Evolutionary conservation across 2,888 invertebrate genomes (phyloP), one percentile per base, ranked within the genome.

Genomic region (Eurytoma adleriae): DNA sequence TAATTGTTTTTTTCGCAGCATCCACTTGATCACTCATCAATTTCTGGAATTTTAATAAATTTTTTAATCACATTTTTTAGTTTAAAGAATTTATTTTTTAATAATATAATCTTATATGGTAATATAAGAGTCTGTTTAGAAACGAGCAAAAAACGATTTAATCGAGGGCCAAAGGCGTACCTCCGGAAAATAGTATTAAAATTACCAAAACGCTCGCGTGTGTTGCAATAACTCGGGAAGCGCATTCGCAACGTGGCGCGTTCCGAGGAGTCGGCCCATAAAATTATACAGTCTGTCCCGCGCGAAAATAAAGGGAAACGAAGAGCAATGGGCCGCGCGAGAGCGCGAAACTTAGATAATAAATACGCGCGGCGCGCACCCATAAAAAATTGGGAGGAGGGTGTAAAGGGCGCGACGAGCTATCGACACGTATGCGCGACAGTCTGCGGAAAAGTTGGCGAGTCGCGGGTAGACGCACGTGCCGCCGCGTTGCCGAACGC

Each of bases 311-410:
- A 72, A 62, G 56, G 18, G 62, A 67, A 14, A 30, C 48, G 24
- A 30, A 24, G 61, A 78, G 68, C 56, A 66, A 72, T 66, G 61
- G 69, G 52, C 54, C n/a, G 54, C 59, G 57, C 18, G 18, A 30
- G 27, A 13, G 52, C 64, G 70, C 61, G 66, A 79, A 81, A 81
- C 79, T 81, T 81, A 20, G 81, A 81, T 69, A 76, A 79, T 81
- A 81, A 81, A 79, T 82, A 82, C 79, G 67, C 66, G 59, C 52
- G 79, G 62, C 67, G 66, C 18, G 24, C 14, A 30, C 40, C 61
- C 75, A 56, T 64, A 69, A 70, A 77, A 62, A 71, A 57, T 52
- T 30, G n/a, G 12, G 52, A 12, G 24, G 59, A 67, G 67, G 75
- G 57, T 50, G 59, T 64, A 27, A 57, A 24, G 71, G 40, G 10